These are phyloP conservation scores for Diadema setosum DNA, from an alignment of 35 echinoderm and acorn worm species.

Conservation along the genomic window DNA sequence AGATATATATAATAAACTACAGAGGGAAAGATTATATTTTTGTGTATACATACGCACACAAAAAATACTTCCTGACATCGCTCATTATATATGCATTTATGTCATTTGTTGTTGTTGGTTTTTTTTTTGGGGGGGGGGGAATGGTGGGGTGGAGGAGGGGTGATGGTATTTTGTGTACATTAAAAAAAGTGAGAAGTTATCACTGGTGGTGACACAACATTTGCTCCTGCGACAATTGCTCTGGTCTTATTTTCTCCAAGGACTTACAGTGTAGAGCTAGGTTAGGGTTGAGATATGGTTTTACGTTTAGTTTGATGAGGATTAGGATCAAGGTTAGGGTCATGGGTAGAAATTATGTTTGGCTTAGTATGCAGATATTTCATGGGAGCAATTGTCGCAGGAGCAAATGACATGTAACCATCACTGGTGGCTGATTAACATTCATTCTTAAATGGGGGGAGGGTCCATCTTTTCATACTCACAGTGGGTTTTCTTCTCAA, in stretches of 20 bases:
- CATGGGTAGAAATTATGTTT: too few relatives aligned
- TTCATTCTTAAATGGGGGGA: neutral
- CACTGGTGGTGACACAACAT: too few relatives aligned
- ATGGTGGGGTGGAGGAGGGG: neutral
- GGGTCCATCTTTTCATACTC: neutral
- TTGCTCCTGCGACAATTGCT: too few relatives aligned
- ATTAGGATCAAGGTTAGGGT: too few relatives aligned
- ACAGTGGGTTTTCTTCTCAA: neutral
- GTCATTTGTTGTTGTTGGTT: neutral
- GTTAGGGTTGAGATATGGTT: neutral
- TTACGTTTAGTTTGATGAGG: too few relatives aligned
- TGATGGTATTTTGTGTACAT: neutral
- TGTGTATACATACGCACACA: neutral
- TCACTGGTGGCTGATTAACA: neutral
- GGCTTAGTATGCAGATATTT: too few relatives aligned
- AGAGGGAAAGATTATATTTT: neutral
- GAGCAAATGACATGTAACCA: neutral
- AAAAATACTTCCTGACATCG: neutral
- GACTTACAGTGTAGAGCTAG: too few relatives aligned
- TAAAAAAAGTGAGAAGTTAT: neutral
- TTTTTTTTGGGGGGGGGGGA: neutral
- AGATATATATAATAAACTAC: neutral
- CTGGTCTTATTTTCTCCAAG: too few relatives aligned
- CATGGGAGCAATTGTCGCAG: neutral
- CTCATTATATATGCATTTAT: neutral